Conservation (phyloP, 2,113 vertebrate genomes). For the Actenoides lindsayi region DNA sequence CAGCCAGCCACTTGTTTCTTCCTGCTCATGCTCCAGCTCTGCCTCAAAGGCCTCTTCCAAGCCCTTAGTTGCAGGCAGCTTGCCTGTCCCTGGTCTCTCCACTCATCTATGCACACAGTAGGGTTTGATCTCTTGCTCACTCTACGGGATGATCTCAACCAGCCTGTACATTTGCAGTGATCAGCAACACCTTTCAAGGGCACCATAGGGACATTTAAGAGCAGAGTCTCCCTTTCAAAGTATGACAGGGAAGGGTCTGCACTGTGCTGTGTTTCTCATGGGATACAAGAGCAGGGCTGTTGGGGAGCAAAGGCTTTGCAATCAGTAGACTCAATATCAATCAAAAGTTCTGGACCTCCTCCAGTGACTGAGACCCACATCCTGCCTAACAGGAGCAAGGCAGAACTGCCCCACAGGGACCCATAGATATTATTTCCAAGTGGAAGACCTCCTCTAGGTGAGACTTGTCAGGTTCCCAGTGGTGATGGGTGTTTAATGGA, state of each 20-base stretch:
- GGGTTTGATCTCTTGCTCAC: not conserved
- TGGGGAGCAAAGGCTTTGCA: not conserved
- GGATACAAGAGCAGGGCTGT: not conserved
- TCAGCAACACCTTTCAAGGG: not conserved
- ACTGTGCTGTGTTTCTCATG: not conserved
- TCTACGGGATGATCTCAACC: not conserved
- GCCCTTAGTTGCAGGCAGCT: not conserved
- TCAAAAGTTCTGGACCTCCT: not conserved
- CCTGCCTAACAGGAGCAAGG: not conserved
- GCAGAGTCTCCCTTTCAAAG: not conserved
- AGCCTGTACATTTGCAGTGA: not conserved
- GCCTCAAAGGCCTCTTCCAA: not conserved
- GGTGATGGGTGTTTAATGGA: not conserved
- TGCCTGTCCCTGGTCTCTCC: not conserved
- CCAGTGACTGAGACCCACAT: not conserved
- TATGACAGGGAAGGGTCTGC: not conserved
- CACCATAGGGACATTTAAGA: not conserved
- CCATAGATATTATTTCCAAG: not conserved
- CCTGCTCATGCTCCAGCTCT: not conserved
- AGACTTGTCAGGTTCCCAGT: not conserved
- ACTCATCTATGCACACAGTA: accelerated
- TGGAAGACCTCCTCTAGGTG: not conserved
- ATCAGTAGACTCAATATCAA: not conserved
- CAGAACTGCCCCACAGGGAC: not conserved
- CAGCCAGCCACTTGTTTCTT: not conserved